phyloP scores from a whole-genome alignment of 1,140 invertebrate species.

The Cryptotermes secundus region DNA sequence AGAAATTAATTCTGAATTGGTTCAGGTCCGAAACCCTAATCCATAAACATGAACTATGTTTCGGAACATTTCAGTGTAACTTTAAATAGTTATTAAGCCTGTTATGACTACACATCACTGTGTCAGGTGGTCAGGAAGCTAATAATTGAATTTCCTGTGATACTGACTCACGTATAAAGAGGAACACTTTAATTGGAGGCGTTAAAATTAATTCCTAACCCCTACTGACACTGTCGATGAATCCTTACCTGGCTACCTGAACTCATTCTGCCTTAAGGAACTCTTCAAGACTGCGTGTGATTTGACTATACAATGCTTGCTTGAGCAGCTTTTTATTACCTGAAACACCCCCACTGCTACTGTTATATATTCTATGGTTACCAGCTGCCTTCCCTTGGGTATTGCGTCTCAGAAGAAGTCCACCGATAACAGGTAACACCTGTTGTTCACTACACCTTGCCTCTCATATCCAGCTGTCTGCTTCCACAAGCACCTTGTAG shows the following conservation, averaged over 20 bases:
- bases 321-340: background rate
- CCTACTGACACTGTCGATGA: background rate
- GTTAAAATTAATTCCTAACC: background rate
- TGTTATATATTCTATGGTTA: background rate
- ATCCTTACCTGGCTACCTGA: background rate
- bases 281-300: background rate
- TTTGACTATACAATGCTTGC: background rate
- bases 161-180: background rate
- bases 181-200: background rate
- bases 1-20: no score
- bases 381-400: background rate
- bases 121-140: background rate
- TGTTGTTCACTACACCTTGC: background rate
- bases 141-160: slow-evolving; percentile 7
- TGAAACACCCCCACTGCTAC: background rate
- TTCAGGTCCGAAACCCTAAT: no score
- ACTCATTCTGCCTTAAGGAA: background rate
- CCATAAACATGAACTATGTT: no score
- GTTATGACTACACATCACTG: no score
- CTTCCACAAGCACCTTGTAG: no score
- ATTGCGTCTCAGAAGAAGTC: background rate
- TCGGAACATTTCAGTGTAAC: no score
- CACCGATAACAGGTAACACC: background rate
- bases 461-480: background rate
- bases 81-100: no score